Evolutionary conservation across 2,113 vertebrate genomes (phyloP), one percentile per base, ranked within the genome.

Genomic region (Otocyon megalotis): DNA sequence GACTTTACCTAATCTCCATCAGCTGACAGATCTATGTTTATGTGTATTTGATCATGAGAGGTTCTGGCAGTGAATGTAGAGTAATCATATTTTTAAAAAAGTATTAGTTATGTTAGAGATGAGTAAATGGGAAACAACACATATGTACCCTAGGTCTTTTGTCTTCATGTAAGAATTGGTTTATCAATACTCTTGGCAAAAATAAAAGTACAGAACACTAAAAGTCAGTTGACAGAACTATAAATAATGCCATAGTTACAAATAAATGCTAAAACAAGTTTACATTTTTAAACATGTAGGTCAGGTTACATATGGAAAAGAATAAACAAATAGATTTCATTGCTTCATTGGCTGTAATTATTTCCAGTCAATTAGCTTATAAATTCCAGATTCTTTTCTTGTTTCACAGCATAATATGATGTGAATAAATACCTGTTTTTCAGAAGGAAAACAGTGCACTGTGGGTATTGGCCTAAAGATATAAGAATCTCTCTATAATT

Each of bases 401-500:
- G 90, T 85, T 95, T 96, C 10, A 92, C 26, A 74, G 84, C 77
- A 90, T 96, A 97, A 90, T 96, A 96, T 0, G 28, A 74, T 72
- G 92, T 97, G 92, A 97, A 97, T 95, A 97, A 98, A 98, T 98
- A 98, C 97, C 98, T 97, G 96, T 83, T 95, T 98, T 97, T 88
- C 65, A 96, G 76, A 77, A 98, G 60, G 87, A 93, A 98, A 98
- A 96, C 43, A 95, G 95, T 0, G 6, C 54, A 67, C 71, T 95
- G 48, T 95, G 97, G 93, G 93, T 93, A 93, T 93, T 85, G 76
- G 13, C 71, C 81, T 90, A 53, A 85, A 71, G 92, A 97, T 97
- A 72, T 86, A 96, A 98, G 97, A 96, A 97, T 97, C 93, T 92
- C 93, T 76, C 97, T 98, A 76, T 98, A 98, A 98, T 99, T 98